Conservation (phyloP, 2,797 vertebrate genomes). For the Chaunax sp. region DNA sequence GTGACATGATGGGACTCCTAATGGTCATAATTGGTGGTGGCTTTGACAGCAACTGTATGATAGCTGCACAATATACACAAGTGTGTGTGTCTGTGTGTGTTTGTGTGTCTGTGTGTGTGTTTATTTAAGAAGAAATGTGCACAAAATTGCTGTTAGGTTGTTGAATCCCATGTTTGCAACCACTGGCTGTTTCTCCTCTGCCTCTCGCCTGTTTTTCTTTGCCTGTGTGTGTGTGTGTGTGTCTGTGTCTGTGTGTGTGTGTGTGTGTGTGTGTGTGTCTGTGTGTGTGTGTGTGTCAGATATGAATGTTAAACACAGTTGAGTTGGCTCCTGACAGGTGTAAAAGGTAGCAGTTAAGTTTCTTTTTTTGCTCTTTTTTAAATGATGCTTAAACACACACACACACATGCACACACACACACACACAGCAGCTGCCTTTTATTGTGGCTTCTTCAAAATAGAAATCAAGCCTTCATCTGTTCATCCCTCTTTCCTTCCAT, state of each 20-base stretch:
- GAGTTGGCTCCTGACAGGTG: slow-evolving; percentile 79
- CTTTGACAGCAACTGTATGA: slow-evolving; percentile 99
- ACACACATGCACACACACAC: slow-evolving; percentile 13
- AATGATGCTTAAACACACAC: slow-evolving; percentile 50
- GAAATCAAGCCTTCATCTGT: slow-evolving; percentile 45
- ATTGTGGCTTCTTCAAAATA: slow-evolving; percentile 39
- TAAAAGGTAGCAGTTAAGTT: slow-evolving; percentile 84
- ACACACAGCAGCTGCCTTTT: slow-evolving; percentile 29
- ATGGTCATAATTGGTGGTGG: slow-evolving; percentile 98
- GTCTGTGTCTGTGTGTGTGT: slow-evolving; percentile 22
- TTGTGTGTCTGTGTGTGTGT: slow-evolving; percentile 59
- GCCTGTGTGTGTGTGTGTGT: slow-evolving; percentile 27
- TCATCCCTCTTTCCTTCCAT: neutral
- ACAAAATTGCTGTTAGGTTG: slow-evolving; percentile 96
- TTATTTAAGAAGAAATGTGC: slow-evolving; percentile 97
- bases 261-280: slow-evolving; percentile 24
- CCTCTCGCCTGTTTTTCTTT: slow-evolving; percentile 88
- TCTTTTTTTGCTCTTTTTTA: slow-evolving; percentile 53
- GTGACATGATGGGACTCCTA: slow-evolving; percentile 99
- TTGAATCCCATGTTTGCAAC: slow-evolving; percentile 82
- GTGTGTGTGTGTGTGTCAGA: slow-evolving; percentile 40
- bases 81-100: slow-evolving; percentile 36
- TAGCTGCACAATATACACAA: slow-evolving; percentile 92
- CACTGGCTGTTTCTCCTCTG: slow-evolving; percentile 89
- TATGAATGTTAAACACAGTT: slow-evolving; percentile 74